Evolutionary conservation across 2,888 invertebrate genomes (phyloP), one percentile per base, ranked within the genome.

Genomic region (Lithosia quadra): DNA sequence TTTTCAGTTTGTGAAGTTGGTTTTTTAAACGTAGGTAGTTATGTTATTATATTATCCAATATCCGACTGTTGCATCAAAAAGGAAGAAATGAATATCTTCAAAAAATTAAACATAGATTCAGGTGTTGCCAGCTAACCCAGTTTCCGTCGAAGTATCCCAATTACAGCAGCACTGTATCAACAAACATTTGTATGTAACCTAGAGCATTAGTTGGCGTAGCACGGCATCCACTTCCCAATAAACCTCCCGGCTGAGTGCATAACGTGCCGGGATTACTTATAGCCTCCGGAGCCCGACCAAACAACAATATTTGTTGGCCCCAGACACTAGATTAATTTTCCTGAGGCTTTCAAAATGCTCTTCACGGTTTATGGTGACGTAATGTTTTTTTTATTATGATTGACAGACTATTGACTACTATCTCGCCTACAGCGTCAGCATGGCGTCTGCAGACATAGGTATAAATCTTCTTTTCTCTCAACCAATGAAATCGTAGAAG

Each of bases 241-340:
- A 93, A 92, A 91, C 88, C 87, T 84, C 80, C 88, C 89, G 87
- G 81, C 86, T 81, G 86, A 91, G 91, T 90, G 91, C 90, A 92
- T 92, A 91, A 91, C 91, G 92, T 91, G 91, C 90, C 86, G 88
- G 89, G 92, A 93, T 93, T 93, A 92, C 92, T 92, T 91, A 92
- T 90, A 90, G 90, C 91, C 89, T 80, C 87, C 86, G 87, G 87
- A 87, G 85, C 83, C 78, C 78, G 84, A 86, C 89, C 92, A 92
- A 92, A 93, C 92, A 92, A 93, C 90, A 92, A 92, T 92, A 92
- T 92, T 93, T 92, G 92, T 86, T 87, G 88, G 89, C 83, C 85
- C 87, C 88, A 89, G 90, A 89, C 90, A 90, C 88, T 88, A 91
- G 91, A 92, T 93, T 92, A 92, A 91, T 92, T 93, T 92, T 92